phyloP scores from a whole-genome alignment of 1,140 invertebrate genomes.

The Cotesia typhae region DNA sequence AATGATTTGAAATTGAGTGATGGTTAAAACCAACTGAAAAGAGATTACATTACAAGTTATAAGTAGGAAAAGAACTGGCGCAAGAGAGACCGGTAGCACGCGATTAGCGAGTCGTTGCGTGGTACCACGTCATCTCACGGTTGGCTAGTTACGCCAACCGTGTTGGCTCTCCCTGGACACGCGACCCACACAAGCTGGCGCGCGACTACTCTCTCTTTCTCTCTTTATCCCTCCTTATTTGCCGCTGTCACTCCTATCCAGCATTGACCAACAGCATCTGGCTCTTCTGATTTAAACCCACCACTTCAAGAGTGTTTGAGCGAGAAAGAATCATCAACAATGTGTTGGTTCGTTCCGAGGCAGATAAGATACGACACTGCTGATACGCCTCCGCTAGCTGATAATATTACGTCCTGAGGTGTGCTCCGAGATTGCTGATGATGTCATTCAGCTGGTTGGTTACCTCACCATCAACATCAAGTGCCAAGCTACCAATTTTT shows the following conservation, averaged over 20 bases:
- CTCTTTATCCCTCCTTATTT: constrained; percentile 25
- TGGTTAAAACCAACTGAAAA: neutral
- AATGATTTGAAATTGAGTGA: no score
- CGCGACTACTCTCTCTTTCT: constrained; percentile 48
- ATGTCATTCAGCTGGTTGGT: constrained; percentile 54
- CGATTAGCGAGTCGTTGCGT: constrained; percentile 49
- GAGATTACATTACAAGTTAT: constrained; percentile 6
- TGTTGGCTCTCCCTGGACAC: constrained; percentile 48
- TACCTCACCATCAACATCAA: constrained; percentile 45
- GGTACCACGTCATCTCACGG: constrained; percentile 51
- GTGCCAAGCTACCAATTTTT: constrained; percentile 33
- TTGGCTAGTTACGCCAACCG: constrained; percentile 45
- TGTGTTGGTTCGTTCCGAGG: constrained; percentile 38
- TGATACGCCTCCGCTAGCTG: constrained; percentile 59
- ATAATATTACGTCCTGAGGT: constrained; percentile 60
- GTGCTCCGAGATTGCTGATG: constrained; percentile 55
- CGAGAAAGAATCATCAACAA: neutral
- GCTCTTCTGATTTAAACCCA: neutral
- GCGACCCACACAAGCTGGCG: constrained; percentile 59
- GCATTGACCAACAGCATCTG: neutral
- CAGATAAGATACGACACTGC: constrained; percentile 64
- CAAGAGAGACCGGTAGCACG: constrained; percentile 45
- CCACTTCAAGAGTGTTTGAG: no score
- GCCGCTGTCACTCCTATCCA: constrained; percentile 28
- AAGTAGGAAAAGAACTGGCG: constrained; percentile 8